Evolutionary conservation across 2,888 invertebrate species (phyloP).

Genomic region (Catocala fraxini): DNA sequence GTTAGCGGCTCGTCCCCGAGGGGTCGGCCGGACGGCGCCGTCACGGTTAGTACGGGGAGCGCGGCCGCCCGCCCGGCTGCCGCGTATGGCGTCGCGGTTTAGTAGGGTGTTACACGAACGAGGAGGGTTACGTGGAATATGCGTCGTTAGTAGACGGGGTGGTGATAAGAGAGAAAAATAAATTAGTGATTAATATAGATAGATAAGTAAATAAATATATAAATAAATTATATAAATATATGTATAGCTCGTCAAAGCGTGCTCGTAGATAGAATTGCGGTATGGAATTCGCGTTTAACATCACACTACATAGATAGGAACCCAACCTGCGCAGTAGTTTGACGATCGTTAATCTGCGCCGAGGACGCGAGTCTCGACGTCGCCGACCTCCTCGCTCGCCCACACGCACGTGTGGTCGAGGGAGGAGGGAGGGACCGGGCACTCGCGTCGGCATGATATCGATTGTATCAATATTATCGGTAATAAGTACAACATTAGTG

Average conservation of each 20-base stretch:
- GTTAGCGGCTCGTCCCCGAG: slow-evolving; percentile 67
- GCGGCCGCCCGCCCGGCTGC: slow-evolving; percentile 34
- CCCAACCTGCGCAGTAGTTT: slow-evolving; percentile 60
- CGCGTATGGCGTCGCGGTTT: slow-evolving; percentile 37
- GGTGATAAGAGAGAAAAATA: slow-evolving; percentile 70
- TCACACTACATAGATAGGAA: slow-evolving; percentile 51
- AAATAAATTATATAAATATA: slow-evolving; percentile 52
- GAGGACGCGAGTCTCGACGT: slow-evolving; percentile 52
- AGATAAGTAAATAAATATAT: slow-evolving; percentile 54
- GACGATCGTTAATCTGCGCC: slow-evolving; percentile 64
- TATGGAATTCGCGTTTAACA: slow-evolving; percentile 54
- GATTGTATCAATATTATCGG: slow-evolving; percentile 13
- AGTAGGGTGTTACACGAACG: slow-evolving; percentile 50
- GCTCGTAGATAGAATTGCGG: slow-evolving; percentile 48
- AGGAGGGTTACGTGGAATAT: slow-evolving; percentile 66
- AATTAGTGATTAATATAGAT: slow-evolving; percentile 64
- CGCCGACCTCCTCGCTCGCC: slow-evolving; percentile 60
- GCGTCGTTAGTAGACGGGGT: slow-evolving; percentile 70
- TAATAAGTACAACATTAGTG: slow-evolving; percentile 44
- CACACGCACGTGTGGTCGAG: slow-evolving; percentile 66
- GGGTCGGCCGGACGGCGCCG: slow-evolving; percentile 57
- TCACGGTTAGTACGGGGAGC: slow-evolving; percentile 55
- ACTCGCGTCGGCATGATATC: slow-evolving; percentile 48
- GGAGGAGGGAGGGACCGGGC: slow-evolving; percentile 60
- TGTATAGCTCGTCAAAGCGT: slow-evolving; percentile 65